These are phyloP conservation scores for Diacarnus erythraeanus DNA, from an alignment of 37 sponge, comb jelly and placozoan species.

Conservation along the genomic window DNA sequence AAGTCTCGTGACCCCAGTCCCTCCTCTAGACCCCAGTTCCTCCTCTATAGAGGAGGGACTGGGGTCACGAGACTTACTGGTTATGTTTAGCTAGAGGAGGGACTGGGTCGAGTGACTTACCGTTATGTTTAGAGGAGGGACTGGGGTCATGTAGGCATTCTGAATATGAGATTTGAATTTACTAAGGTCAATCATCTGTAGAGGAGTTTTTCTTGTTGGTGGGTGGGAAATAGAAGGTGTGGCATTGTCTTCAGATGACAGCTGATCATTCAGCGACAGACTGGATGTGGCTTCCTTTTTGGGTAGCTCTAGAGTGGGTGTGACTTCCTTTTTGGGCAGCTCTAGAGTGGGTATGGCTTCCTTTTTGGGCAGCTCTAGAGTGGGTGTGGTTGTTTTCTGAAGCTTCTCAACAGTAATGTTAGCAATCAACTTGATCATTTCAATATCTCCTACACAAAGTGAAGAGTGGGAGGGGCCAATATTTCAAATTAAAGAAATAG, in stretches of 20 bases:
- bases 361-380: not conserved
- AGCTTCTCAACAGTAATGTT: conserved; percentile 29
- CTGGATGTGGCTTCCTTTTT: not conserved
- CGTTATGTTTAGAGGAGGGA: not conserved
- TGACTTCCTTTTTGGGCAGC: no score
- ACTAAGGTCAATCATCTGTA: not conserved
- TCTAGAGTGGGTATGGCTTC: conserved; percentile 11
- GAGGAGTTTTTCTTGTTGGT: not conserved
- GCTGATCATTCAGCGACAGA: no score
- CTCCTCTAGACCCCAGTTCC: not conserved
- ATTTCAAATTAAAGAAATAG: no score
- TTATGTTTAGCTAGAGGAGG: not conserved
- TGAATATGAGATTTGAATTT: not conserved
- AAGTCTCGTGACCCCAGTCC: not conserved
- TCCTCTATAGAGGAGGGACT: no score
- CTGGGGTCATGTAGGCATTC: conserved; percentile 1
- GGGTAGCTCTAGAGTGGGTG: not conserved
- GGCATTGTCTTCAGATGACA: not conserved
- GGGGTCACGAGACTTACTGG: not conserved
- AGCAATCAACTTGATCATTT: conserved; percentile 57
- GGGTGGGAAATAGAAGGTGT: not conserved
- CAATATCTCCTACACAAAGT: conserved; percentile 31
- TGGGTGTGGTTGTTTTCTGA: conserved; percentile 3
- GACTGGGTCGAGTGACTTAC: no score
- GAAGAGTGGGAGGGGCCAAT: no score